Base-by-base conservation (phyloP, 2,888 invertebrate species). In the Hartigia nigra region DNA sequence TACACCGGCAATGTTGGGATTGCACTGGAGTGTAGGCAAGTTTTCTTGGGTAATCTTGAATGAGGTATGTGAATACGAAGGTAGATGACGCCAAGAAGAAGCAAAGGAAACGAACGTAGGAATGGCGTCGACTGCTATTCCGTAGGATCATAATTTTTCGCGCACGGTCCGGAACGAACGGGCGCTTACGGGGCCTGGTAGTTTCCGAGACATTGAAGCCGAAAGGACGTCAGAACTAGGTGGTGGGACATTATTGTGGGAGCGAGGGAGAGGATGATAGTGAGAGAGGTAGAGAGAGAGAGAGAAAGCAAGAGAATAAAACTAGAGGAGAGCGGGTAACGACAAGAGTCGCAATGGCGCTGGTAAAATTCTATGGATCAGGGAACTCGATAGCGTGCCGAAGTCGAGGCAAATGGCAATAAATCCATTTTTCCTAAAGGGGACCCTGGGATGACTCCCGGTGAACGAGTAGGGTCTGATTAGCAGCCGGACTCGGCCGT, bases 371-470 rank as follows among this genome's bases (percentile, higher is more conserved):
- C 90, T 89, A 91, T 88, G 91, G 91, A 91, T 91, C 91, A 91
- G 91, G 90, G 91, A 90, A 89, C 90, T 91, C 90, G 91, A 91
- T 91, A 91, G 91, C 91, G 91, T 91, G 91, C 91, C 91, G 90
- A 91, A 91, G 91, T 91, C 91, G 90, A 91, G 90, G 91, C 91
- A 90, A 89, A 90, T 90, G 90, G 91, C 91, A 91, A 91, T 91
- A 91, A 91, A 91, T 91, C 91, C 91, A 91, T 91, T 91, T 91
- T 91, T 89, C 91, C 91, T 91, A 91, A 91, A 91, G 91, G 91
- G 91, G 91, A 79, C 74, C 31, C 90, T 23, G 78, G 72, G 74
- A 39, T 76, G 74, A 72, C 69, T 72, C 86, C 83, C 83, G 83
- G 85, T 85, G 84, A 87, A 87, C 89, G 89, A 89, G 90, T 90